Evolutionary conservation across 2,888 invertebrate genomes (phyloP).

Genomic region (Lasioglossum vierecki): DNA sequence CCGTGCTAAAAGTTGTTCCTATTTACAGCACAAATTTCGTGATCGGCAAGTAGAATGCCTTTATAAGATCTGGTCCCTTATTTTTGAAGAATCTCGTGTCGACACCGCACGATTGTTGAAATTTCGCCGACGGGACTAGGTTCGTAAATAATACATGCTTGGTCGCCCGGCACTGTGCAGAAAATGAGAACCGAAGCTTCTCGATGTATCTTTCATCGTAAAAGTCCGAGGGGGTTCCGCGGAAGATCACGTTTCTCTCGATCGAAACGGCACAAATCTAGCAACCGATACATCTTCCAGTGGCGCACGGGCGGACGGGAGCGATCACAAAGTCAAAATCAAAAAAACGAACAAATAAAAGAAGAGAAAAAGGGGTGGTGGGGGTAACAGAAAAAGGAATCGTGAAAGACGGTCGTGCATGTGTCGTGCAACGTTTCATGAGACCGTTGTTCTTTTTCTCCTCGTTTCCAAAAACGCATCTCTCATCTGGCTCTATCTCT

Average conservation of each 20-base stretch:
- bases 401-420: constrained; percentile 25
- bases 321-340: constrained; percentile 17
- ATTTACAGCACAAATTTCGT: neutral
- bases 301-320: too few relatives aligned
- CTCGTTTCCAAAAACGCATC: constrained; percentile 26
- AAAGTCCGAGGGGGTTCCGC: neutral
- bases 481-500: constrained; percentile 27
- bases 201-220: neutral
- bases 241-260: neutral
- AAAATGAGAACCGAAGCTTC: constrained; percentile 38
- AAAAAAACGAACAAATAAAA: neutral
- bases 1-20: neutral
- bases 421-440: constrained; percentile 57
- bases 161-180: constrained; percentile 27
- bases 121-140: constrained; percentile 51
- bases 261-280: neutral
- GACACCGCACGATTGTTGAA: constrained; percentile 13
- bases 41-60: neutral
- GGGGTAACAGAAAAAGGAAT: constrained; percentile 8
- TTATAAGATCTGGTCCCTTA: neutral
- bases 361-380: neutral
- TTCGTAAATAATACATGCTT: constrained; percentile 43
- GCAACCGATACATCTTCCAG: neutral
- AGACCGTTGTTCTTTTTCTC: constrained; percentile 45
- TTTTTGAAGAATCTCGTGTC: neutral